These are phyloP conservation scores for Rattus norvegicus DNA, from an alignment of 2,113 vertebrate species.

Conservation along the genomic window DNA sequence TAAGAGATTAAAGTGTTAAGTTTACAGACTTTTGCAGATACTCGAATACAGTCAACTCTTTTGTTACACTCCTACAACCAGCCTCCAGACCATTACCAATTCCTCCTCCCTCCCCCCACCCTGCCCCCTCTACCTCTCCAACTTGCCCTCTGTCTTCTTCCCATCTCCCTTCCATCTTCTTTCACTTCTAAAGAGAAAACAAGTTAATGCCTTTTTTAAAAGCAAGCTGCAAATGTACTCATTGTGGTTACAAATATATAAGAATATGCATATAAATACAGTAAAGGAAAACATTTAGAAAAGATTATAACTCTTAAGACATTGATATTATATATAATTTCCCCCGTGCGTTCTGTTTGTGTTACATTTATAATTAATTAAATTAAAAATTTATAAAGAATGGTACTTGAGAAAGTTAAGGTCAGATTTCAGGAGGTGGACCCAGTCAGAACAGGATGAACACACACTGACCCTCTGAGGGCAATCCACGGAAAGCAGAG, in stretches of 20 bases:
- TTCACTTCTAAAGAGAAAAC: background rate
- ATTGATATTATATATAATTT: slow-evolving; percentile 14
- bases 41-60: background rate
- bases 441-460: slow-evolving; percentile 12
- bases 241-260: slow-evolving; percentile 45
- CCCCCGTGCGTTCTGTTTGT: background rate
- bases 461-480: background rate
- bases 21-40: background rate
- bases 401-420: slow-evolving; percentile 54
- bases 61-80: background rate
- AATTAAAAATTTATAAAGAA: slow-evolving; percentile 46
- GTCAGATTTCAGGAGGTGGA: slow-evolving; percentile 56
- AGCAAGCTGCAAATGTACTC: slow-evolving; percentile 45
- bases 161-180: background rate
- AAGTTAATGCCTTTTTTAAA: slow-evolving; percentile 14
- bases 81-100: background rate
- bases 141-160: background rate
- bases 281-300: slow-evolving; percentile 38
- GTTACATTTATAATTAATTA: slow-evolving; percentile 63
- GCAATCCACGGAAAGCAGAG: background rate
- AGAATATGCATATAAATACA: slow-evolving; percentile 51
- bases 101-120: background rate
- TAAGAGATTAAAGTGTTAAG: slow-evolving; percentile 33
- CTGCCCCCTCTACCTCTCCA: background rate
- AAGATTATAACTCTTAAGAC: slow-evolving; percentile 17